Evolutionary conservation across 2,888 invertebrate species (phyloP).

Genomic region (Lissocephala sabroskyi): DNA sequence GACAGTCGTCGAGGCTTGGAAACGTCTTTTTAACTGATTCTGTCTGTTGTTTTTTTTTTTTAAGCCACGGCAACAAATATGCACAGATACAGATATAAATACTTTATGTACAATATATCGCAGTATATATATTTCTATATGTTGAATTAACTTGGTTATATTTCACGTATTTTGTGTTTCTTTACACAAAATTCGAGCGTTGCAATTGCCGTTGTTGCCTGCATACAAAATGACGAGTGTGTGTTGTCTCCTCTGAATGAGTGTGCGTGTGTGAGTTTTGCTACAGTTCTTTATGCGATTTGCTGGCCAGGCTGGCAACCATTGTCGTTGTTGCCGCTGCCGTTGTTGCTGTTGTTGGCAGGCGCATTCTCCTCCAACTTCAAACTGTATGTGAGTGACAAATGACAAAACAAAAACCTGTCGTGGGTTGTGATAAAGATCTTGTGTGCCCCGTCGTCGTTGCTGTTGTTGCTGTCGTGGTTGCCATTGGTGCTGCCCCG

Average conservation of each 20-base stretch:
- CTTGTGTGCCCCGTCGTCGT: conserved; percentile 8
- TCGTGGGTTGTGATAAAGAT: conserved; percentile 68
- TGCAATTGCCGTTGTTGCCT: conserved; percentile 41
- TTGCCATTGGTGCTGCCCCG: conserved; percentile 1
- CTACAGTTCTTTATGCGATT: conserved; percentile 50
- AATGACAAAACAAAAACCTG: conserved; percentile 72
- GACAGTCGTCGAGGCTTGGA: conserved; percentile 63
- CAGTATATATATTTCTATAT: conserved; percentile 6
- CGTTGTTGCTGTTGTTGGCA: conserved; percentile 42
- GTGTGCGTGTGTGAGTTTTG: too few species aligned
- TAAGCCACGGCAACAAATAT: conserved; percentile 52
- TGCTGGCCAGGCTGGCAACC: too few species aligned
- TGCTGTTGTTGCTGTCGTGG: not conserved
- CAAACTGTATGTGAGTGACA: conserved; percentile 69
- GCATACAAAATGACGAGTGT: conserved; percentile 60
- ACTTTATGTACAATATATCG: conserved; percentile 7
- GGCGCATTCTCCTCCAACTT: conserved; percentile 20
- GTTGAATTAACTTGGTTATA: not conserved
- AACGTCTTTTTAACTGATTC: conserved; percentile 63
- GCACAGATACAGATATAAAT: conserved; percentile 42
- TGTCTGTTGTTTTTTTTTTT: conserved; percentile 40
- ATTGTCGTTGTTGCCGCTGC: conserved; percentile 8
- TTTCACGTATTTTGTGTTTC: conserved; percentile 1
- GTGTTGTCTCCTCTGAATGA: conserved; percentile 27
- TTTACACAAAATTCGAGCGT: not conserved